phyloP scores from a whole-genome alignment of 2,797 vertebrate genomes.

The Champsocephalus esox region DNA sequence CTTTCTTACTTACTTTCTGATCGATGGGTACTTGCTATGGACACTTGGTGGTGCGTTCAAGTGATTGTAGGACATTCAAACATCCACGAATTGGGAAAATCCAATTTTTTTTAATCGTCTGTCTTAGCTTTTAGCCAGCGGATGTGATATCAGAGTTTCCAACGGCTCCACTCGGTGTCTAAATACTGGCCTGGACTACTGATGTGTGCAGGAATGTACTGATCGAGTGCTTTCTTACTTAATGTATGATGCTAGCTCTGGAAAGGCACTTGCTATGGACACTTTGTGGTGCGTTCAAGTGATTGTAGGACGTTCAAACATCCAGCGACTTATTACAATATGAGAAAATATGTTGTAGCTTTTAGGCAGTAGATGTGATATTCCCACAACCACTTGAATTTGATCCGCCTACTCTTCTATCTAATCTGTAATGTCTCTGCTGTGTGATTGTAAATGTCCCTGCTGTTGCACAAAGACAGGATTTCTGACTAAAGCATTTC shows the following conservation, averaged over 20 bases:
- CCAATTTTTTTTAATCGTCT: no score
- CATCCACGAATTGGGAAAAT: not conserved
- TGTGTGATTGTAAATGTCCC: no score
- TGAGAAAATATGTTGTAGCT: no score
- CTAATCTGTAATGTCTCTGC: no score
- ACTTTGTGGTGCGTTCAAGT: constrained; percentile 7
- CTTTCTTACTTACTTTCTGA: not conserved
- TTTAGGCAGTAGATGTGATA: no score
- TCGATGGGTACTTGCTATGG: not conserved
- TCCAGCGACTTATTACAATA: not conserved
- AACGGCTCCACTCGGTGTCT: not conserved
- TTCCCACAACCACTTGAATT: no score
- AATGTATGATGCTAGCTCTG: not conserved
- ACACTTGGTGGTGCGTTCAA: constrained; percentile 8
- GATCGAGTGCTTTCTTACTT: not conserved
- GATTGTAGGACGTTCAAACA: not conserved
- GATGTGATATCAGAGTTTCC: not conserved
- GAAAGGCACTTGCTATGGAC: no score
- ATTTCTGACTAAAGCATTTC: no score
- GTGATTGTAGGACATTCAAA: not conserved
- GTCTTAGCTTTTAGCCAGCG: no score
- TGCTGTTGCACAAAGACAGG: no score
- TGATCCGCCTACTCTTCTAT: no score
- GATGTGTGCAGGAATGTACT: not conserved
- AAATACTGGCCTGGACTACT: not conserved